Evolutionary conservation across 2,113 vertebrate species (phyloP), one percentile per base, ranked within the genome.

Genomic region (Connochaetes taurinus): DNA sequence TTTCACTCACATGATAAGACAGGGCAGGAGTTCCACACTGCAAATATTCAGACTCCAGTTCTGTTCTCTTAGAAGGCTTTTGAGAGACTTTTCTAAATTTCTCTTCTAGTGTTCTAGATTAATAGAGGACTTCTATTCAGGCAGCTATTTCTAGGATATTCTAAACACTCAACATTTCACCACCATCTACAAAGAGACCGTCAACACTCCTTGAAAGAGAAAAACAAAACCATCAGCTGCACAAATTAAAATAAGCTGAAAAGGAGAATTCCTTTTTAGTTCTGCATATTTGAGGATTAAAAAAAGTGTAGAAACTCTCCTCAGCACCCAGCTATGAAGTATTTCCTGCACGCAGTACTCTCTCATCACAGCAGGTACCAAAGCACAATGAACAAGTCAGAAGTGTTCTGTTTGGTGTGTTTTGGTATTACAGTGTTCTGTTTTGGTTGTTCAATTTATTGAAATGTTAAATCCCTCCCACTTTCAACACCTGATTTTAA

Each of bases 271-370:
- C n/a, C 43, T 53, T 31, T 16, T 21, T 11, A 25, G 45, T 16
- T 82, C 71, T 81, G 58, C 87, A 60, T 25, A 23, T 57, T 2
- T 33, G 27, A 31, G 45, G 52, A 21, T 16, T 82, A 0, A 27
- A 27, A 3, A 11, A 25, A 90, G 9, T 6, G 43, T 9, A 45
- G 21, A 36, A 13, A 2, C 7, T n/a, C 8, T 16, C n/a, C 55
- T 36, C 1, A 6, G 47, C 0, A 17, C 5, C 3, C 31, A 19
- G 78, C 23, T 1, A 1, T 1, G 2, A 50, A 5, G 53, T 2
- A 3, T 71, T 27, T 21, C 60, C 36, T 3, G 67, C 36, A 7
- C 1, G 4, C 29, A 1, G 27, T 2, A 45, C 21, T 19, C 33
- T 13, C 7, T 25, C 58, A 4, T 1, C 1, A 27, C 3, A 2